Evolutionary conservation across 1,140 invertebrate genomes (phyloP).

Genomic region (Pentalonia nigronervosa): DNA sequence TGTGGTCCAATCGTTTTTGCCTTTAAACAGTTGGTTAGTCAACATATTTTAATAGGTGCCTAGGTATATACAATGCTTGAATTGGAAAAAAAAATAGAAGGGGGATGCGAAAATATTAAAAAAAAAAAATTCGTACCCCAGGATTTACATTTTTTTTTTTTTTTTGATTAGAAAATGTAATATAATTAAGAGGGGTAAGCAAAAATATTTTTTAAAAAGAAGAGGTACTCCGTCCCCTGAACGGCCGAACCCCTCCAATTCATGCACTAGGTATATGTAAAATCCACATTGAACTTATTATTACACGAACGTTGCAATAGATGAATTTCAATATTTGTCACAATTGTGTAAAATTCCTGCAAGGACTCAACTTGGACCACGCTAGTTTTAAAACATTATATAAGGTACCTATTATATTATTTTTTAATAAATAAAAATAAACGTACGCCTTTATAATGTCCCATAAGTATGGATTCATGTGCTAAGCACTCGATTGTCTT

Average conservation of each 20-base stretch:
- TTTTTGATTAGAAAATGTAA: too few relatives aligned
- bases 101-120: too few relatives aligned
- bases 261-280: too few relatives aligned
- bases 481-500: constrained; percentile 68
- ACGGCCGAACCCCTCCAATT: too few relatives aligned
- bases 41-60: not conserved
- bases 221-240: too few relatives aligned
- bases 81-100: too few relatives aligned
- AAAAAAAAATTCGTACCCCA: too few relatives aligned
- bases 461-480: constrained; percentile 66
- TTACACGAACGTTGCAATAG: not conserved
- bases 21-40: not conserved
- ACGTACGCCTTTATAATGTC: constrained; percentile 53
- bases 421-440: not conserved
- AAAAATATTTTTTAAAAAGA: too few relatives aligned
- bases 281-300: not conserved
- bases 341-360: not conserved
- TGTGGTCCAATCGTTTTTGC: not conserved
- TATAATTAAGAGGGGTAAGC: too few relatives aligned
- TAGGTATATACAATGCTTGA: too few relatives aligned
- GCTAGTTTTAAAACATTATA: not conserved
- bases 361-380: not conserved
- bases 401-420: too few relatives aligned
- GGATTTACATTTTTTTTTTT: too few relatives aligned
- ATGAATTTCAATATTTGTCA: not conserved